Base-by-base conservation (phyloP, 2,888 invertebrate species). In the Aromia moschata region DNA sequence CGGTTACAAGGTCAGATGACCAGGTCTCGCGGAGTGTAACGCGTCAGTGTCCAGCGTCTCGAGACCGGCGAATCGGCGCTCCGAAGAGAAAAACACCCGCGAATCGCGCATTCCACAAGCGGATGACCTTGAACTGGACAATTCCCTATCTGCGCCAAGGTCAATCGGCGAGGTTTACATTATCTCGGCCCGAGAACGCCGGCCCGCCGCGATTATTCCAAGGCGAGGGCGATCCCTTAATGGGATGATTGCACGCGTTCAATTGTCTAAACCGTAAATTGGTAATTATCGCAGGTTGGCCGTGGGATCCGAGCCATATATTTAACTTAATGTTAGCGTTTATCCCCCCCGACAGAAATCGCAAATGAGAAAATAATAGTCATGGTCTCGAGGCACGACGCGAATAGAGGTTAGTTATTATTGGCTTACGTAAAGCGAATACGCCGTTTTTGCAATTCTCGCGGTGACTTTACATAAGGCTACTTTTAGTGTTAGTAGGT, bases 51-150 rank as follows among this genome's bases (percentile, higher is more conserved):
- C 31, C 45, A 11, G 31, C 43, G 17, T 14, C n/a, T n/a, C 20
- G 16, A 45, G 45, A 45, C 38, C 58, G 49, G 45, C 58, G 49
- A 41, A 64, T 51, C 57, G 57, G 51, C n/a, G n/a, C 58, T 56
- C 47, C 58, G 63, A 56, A 61, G 60, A 49, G 3, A 33, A 33
- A 66, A 70, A 71, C 73, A 73, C 69, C 71, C 74, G 74, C 73
- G 71, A 74, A 73, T 71, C 69, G 66, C 61, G 67, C 75, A 76
- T 76, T 74, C 76, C 71, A 51, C 44, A 57, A 70, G 61, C 53
- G 52, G 68, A 49, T 71, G 76, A 67, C 76, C 76, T 76, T 76
- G 75, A 74, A 74, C 74, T 72, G 75, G 67, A 73, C 74, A 70
- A 73, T 72, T 67, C 66, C 59, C 64, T 68, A 68, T 64, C 59